These are phyloP conservation scores for Kryptolebias marmoratus DNA, from an alignment of 2,113 vertebrate genomes.

Conservation along the genomic window DNA sequence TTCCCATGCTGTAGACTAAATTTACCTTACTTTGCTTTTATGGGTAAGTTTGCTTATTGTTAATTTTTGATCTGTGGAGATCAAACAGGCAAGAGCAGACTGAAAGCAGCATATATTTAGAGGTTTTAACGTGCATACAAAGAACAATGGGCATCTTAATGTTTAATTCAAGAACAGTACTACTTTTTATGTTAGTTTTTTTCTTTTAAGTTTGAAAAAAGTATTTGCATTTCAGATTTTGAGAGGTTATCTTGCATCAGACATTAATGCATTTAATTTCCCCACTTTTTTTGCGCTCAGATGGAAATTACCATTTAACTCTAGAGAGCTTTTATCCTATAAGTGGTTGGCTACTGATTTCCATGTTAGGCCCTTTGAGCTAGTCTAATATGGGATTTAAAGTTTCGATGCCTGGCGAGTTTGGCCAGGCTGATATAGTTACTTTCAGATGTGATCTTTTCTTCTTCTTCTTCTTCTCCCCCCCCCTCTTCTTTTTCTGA, in stretches of 20 bases:
- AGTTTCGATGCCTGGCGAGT: neutral
- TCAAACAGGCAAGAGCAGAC: neutral
- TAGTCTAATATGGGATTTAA: slow-evolving; percentile 21
- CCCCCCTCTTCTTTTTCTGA: neutral
- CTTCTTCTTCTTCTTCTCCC: neutral
- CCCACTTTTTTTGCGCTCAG: slow-evolving; percentile 6
- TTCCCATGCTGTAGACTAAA: slow-evolving; percentile 31
- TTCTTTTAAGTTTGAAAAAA: too few species aligned
- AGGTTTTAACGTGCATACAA: slow-evolving; percentile 1
- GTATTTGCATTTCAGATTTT: neutral
- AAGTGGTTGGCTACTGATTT: slow-evolving; percentile 15
- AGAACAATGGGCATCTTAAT: neutral
- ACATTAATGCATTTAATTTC: neutral
- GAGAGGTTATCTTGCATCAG: neutral
- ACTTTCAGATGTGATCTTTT: neutral
- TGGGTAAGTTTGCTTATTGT: neutral
- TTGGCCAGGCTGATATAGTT: slow-evolving; percentile 1
- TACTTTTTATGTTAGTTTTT: too few species aligned
- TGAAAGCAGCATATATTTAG: neutral
- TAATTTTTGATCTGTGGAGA: neutral
- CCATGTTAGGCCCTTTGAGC: neutral
- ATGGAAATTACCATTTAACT: neutral
- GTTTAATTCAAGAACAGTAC: neutral
- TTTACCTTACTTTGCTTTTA: slow-evolving; percentile 7
- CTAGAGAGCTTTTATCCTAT: slow-evolving; percentile 10